Evolutionary conservation across 2,113 vertebrate genomes (phyloP).

Genomic region (Junco hyemalis): DNA sequence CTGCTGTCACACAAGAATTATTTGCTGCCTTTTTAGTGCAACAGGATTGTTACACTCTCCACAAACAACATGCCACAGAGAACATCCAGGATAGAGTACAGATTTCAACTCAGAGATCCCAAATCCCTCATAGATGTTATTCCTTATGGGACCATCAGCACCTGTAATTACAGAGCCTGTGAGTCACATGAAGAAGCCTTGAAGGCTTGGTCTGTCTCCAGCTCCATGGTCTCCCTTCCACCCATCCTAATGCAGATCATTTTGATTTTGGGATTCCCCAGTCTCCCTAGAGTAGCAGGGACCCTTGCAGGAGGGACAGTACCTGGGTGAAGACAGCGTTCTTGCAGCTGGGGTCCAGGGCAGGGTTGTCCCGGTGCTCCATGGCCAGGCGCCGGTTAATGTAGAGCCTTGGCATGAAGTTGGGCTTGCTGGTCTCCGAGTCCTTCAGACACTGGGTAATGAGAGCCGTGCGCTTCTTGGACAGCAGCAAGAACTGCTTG

Average conservation of each 20-base stretch:
- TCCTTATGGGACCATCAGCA: background rate
- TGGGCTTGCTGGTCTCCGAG: conserved; percentile 94
- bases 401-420: conserved; percentile 96
- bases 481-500: conserved; percentile 94
- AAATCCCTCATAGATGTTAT: background rate
- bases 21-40: background rate
- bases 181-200: background rate
- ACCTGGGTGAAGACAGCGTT: conserved; percentile 95
- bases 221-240: background rate
- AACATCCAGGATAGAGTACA: background rate
- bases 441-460: conserved; percentile 95
- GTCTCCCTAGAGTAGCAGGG: background rate
- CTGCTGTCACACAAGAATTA: background rate
- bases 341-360: conserved; percentile 88
- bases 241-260: background rate
- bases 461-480: conserved; percentile 89
- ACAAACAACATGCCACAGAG: background rate
- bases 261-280: background rate
- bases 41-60: background rate
- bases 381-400: conserved; percentile 96
- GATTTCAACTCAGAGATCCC: background rate
- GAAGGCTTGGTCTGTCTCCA: background rate
- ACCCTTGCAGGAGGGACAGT: background rate
- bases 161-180: background rate
- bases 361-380: conserved; percentile 95